These are phyloP conservation scores for Pentamera pediparva DNA, from an alignment of 53 echinoderm and acorn worm species.

Conservation along the genomic window DNA sequence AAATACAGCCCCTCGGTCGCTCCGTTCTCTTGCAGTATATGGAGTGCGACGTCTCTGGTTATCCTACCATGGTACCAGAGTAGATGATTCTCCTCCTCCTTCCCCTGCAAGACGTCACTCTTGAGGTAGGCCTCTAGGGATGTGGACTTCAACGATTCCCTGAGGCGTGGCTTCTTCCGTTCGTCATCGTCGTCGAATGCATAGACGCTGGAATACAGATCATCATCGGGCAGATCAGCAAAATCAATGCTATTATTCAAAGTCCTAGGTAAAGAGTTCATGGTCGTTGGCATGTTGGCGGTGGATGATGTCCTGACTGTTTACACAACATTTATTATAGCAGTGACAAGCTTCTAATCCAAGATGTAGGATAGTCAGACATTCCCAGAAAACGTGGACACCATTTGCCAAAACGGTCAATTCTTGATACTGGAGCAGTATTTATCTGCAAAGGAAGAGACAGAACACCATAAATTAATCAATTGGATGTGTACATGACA, in stretches of 20 bases:
- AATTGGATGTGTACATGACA: too few relatives aligned
- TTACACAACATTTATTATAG: too few relatives aligned
- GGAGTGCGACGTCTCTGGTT: conserved; percentile 82
- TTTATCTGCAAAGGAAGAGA: too few relatives aligned
- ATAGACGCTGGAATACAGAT: conserved; percentile 22
- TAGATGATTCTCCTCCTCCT: conserved; percentile 71
- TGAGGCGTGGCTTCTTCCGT: background rate
- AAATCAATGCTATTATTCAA: conserved; percentile 17
- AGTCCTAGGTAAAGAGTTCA: background rate
- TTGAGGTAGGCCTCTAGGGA: conserved; percentile 65
- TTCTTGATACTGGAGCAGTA: too few relatives aligned
- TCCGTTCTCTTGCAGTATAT: conserved; percentile 74
- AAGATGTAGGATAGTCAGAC: too few relatives aligned
- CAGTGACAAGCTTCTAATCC: too few relatives aligned
- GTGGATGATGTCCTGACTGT: too few relatives aligned
- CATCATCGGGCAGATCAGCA: conserved; percentile 25
- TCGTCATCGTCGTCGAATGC: conserved; percentile 28
- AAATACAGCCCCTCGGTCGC: conserved; percentile 65
- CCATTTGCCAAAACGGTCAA: too few relatives aligned
- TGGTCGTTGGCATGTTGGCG: conserved; percentile 13
- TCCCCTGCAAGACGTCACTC: conserved; percentile 55
- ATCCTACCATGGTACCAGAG: conserved; percentile 95
- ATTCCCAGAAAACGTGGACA: too few relatives aligned
- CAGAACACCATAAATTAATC: too few relatives aligned
- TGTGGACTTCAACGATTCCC: conserved; percentile 1